Evolutionary conservation across 2,888 invertebrate species (phyloP).

Genomic region (Eupithecia insigniata): DNA sequence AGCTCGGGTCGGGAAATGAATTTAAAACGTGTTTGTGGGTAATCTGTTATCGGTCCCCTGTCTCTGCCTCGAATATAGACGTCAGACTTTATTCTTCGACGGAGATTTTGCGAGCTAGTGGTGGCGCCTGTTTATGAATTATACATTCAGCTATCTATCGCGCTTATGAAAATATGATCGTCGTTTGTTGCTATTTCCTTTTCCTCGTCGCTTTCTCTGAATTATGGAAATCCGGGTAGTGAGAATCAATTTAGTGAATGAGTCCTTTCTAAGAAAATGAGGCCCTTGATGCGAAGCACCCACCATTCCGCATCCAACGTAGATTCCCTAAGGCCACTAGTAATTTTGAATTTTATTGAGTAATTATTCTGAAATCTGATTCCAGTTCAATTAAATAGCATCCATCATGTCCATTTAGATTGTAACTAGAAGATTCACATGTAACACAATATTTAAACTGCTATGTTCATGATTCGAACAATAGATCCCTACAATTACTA

Average conservation of each 20-base stretch:
- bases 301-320: not conserved
- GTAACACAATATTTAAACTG: slow-evolving; percentile 36
- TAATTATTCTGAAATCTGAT: not conserved
- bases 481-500: not conserved
- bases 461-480: slow-evolving; percentile 12
- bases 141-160: slow-evolving; percentile 34
- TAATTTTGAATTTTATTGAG: not conserved
- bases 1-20: slow-evolving; percentile 83
- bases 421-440: slow-evolving; percentile 29
- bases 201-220: slow-evolving; percentile 17
- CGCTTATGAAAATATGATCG: slow-evolving; percentile 35
- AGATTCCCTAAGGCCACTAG: not conserved
- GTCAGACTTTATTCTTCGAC: slow-evolving; percentile 71
- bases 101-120: slow-evolving; percentile 64
- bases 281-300: not conserved
- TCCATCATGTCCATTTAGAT: slow-evolving; percentile 10
- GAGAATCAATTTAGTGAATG: slow-evolving; percentile 9
- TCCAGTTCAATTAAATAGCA: not conserved
- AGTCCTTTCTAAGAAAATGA: not conserved
- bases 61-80: slow-evolving; percentile 81
- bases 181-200: slow-evolving; percentile 29
- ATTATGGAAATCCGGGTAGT: slow-evolving; percentile 18
- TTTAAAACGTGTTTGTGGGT: slow-evolving; percentile 85
- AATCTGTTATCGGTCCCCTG: slow-evolving; percentile 85
- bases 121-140: slow-evolving; percentile 33